Base-by-base conservation (phyloP, 2,888 invertebrate genomes). In the Clunio marinus region DNA sequence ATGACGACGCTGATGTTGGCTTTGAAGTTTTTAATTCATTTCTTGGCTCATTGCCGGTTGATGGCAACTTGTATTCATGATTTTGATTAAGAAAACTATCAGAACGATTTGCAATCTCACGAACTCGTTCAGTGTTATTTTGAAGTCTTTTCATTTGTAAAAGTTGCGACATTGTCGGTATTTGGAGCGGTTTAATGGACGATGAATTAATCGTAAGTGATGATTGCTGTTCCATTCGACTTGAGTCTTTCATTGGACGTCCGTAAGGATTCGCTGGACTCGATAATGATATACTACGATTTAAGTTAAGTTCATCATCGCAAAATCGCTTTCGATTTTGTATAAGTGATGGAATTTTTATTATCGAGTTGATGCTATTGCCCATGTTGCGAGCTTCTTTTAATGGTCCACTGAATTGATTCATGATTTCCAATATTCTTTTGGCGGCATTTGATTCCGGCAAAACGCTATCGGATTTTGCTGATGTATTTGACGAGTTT, bases 391-490 rank as follows among this genome's bases (percentile, higher is more conserved):
- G 88, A 1, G 88, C 91, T 76, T 93, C 92, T 55, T 81, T 81
- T 63, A 92, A 78, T 0, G 93, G 91, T 1, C 92, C 89, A 0
- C 91, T 88, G 78, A 89, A 91, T 73, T 88, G 86, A 75, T 93
- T 91, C 68, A 95, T 80, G 3, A 91, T 83, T 73, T 89, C 88
- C 73, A 94, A 79, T 71, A 95, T 88, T 71, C 88, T 83, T 73
- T 87, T 85, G 0, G 93, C 88, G 2, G 93, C 88, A 71, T 84
- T 74, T 0, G 79, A 79, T 63, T 78, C 72, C 0, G 66, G 66
- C 28, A 24, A 17, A 10, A 22, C 25, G 22, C n/a, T 32, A 5
- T 72, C 71, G 0, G 71, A 45, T 1, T 75, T 71, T 15, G 70
- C 63, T 2, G 75, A 74, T 65, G 72, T 74, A 58, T 71, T 75